Evolutionary conservation across 1,140 invertebrate species (phyloP).

Genomic region (Zaprionus africanus): DNA sequence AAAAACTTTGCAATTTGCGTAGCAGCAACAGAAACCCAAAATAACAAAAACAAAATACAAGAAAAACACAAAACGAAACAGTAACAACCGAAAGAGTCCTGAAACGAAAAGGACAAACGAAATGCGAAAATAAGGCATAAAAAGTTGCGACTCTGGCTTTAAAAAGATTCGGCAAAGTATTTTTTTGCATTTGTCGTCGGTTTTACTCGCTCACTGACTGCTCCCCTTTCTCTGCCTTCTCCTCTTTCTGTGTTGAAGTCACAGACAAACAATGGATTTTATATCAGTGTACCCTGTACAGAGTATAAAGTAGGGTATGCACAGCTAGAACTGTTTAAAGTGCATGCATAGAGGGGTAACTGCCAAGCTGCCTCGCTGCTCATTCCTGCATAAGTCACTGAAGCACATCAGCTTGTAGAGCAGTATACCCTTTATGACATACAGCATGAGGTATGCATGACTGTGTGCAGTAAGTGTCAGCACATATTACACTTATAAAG

Average conservation of each 20-base stretch:
- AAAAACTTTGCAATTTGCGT: constrained; percentile 57
- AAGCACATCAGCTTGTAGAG: too few relatives aligned
- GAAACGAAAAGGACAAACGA: constrained; percentile 4
- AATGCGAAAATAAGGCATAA: constrained; percentile 22
- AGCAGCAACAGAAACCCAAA: constrained; percentile 22
- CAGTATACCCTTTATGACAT: too few relatives aligned
- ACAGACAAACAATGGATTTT: constrained; percentile 35
- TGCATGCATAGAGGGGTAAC: not conserved
- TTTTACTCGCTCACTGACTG: constrained; percentile 12
- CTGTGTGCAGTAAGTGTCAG: too few relatives aligned
- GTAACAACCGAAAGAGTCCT: not conserved
- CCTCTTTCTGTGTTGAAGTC: constrained; percentile 7
- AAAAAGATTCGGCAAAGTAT: constrained; percentile 45
- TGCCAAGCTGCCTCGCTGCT: not conserved
- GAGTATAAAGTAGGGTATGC: not conserved
- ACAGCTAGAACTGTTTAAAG: not conserved
- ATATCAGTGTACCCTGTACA: not conserved
- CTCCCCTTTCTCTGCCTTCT: not conserved
- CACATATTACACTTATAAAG: too few relatives aligned
- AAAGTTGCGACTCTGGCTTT: constrained; percentile 54
- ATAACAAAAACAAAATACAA: constrained; percentile 20
- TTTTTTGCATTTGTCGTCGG: constrained; percentile 46
- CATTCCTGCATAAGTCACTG: too few relatives aligned
- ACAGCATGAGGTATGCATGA: not conserved
- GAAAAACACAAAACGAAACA: constrained; percentile 10